Evolutionary conservation across 2,113 vertebrate genomes (phyloP).

Genomic region (Pollimyrus isidori): DNA sequence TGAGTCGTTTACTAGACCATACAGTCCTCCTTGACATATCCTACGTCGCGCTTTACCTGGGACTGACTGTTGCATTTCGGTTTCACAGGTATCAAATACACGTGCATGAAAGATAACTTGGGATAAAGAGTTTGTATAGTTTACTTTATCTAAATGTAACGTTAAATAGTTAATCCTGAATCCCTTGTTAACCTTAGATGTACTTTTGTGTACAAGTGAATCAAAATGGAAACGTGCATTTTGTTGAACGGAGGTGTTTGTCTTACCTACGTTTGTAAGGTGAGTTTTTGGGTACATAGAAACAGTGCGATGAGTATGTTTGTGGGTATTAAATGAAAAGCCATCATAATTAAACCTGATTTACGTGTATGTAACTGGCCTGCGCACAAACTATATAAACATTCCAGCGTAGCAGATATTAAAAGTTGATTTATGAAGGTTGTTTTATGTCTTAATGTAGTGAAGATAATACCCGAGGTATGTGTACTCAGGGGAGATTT

Average conservation of each 20-base stretch:
- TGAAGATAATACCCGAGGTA: background rate
- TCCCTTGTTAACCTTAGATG: background rate
- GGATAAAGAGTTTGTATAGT: background rate
- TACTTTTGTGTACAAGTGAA: background rate
- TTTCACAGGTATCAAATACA: background rate
- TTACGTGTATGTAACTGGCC: background rate
- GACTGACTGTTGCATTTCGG: background rate
- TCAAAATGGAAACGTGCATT: background rate
- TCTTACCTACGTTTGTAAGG: background rate
- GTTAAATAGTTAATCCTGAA: background rate
- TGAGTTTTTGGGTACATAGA: background rate
- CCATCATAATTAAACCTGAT: background rate
- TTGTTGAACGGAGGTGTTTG: background rate
- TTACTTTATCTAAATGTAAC: background rate
- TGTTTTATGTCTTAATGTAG: background rate
- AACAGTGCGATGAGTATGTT: background rate
- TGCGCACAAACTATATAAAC: background rate
- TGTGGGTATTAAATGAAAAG: background rate
- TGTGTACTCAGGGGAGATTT: background rate
- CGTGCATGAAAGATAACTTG: background rate
- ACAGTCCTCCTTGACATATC: background rate
- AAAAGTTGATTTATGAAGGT: background rate
- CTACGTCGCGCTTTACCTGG: background rate
- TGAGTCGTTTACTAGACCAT: background rate
- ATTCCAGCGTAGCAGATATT: background rate